Conservation (phyloP, 2,797 vertebrate genomes). For the Rhynchonycteris naso region DNA sequence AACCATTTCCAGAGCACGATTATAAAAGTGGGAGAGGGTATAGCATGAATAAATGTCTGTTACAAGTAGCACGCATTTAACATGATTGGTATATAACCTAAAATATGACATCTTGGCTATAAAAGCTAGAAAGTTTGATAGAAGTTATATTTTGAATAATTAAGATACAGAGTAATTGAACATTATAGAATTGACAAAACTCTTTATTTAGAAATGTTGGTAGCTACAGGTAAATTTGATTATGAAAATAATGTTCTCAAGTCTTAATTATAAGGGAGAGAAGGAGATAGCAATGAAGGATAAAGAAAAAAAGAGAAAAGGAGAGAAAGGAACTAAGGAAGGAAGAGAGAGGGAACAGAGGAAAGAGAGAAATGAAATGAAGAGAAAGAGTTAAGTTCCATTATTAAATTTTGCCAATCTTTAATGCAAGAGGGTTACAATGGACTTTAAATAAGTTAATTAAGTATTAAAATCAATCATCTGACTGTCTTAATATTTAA, state of each 20-base stretch:
- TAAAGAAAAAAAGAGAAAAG: not conserved
- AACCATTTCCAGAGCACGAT: conserved; percentile 62
- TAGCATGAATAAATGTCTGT: conserved; percentile 48
- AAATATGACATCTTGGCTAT: conserved; percentile 73
- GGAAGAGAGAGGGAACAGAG: not conserved
- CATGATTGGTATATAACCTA: conserved; percentile 70
- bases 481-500: conserved; percentile 99
- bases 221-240: not conserved
- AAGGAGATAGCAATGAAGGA: not conserved
- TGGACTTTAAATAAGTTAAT: conserved; percentile 90
- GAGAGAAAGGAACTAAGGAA: not conserved
- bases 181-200: not conserved
- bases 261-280: conserved; percentile 65
- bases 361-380: not conserved
- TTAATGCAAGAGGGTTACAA: conserved; percentile 82
- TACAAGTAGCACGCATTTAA: conserved; percentile 31
- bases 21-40: conserved; percentile 56
- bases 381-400: conserved; percentile 74
- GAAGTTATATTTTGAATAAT: conserved; percentile 46
- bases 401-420: conserved; percentile 82
- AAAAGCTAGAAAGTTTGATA: conserved; percentile 64
- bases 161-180: conserved; percentile 21
- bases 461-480: conserved; percentile 96
- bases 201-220: not conserved
- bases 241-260: conserved; percentile 12